Evolutionary conservation across 2,888 invertebrate species (phyloP), one percentile per base, ranked within the genome.

Genomic region (Tetragnatha montana): DNA sequence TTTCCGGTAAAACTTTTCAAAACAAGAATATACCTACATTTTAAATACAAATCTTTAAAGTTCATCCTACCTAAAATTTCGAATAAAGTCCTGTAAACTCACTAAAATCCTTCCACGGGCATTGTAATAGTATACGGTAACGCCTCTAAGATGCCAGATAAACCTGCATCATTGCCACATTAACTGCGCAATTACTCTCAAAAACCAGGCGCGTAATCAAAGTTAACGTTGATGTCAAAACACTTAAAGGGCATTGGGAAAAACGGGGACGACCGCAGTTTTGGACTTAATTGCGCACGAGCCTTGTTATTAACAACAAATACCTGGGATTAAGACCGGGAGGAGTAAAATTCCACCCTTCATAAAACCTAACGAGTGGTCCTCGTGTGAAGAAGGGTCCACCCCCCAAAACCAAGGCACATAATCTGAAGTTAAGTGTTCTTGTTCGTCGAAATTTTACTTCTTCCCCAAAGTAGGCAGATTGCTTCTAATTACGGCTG

Each of bases 401-500:
- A 17, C 14, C 51, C 14, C 22, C 22, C 21, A 51, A 71, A 22
- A 14, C 50, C 7, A 73, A 51, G 50, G 17, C 50, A 35, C 10
- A 50, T 51, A 73, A 74, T 81, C 50, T 73, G 51, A 74, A 81
- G 73, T 81, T 81, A 81, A 81, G 22, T 71, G 60, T 73, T 81
- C 60, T 73, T 81, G 14, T 21, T 22, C 22, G 14, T 8, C 8
- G 22, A 70, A 81, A 50, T 50, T n/a, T 76, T 76, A 19, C 21
- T 19, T 4, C 21, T 49, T 49, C 14, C 22, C 22, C 21, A 78
- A 51, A 73, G 71, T 49, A 81, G 35, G 49, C 49, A 81, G 47
- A 10, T 47, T 81, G 70, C 51, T 60, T 71, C 73, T 79, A 85
- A 79, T 85, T 78, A 85, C 79, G 35, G 71, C 22, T 8, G n/a